Evolutionary conservation across 2,888 invertebrate genomes (phyloP).

Genomic region (Drosophila paranaensis): DNA sequence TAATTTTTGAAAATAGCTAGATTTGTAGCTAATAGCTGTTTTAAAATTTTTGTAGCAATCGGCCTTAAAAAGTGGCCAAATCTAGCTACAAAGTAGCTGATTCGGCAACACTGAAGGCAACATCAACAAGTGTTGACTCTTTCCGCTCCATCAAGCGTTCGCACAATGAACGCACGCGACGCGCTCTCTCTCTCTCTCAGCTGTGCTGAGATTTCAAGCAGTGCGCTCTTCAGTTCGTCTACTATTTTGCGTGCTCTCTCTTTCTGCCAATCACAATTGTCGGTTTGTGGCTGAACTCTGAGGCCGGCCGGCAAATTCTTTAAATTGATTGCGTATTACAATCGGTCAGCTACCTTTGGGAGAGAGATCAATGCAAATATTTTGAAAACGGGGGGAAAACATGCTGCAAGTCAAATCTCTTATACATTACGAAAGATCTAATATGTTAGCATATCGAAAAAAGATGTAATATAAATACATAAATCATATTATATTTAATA

Average conservation of each 20-base stretch:
- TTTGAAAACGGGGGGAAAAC: neutral
- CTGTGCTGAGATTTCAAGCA: conserved; percentile 8
- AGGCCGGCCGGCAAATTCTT: conserved; percentile 10
- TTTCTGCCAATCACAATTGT: conserved; percentile 20
- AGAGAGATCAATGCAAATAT: neutral
- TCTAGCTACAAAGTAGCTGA: too few species aligned
- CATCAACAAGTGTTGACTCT: conserved; percentile 14
- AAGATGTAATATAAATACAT: too few species aligned
- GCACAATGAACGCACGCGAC: conserved; percentile 10
- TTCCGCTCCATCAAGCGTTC: conserved; percentile 18
- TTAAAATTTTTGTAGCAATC: too few species aligned
- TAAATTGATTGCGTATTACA: conserved; percentile 18
- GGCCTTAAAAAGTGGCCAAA: too few species aligned
- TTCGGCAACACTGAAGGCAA: too few species aligned
- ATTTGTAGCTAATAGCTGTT: too few species aligned
- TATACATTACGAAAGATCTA: neutral
- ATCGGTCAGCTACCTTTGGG: conserved; percentile 31
- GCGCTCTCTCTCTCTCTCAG: neutral
- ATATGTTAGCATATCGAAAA: neutral
- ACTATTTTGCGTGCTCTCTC: neutral
- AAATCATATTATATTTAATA: neutral
- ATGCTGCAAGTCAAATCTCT: too few species aligned
- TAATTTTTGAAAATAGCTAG: too few species aligned
- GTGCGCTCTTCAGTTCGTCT: neutral
- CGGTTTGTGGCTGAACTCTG: conserved; percentile 20